Evolutionary conservation across 2,797 vertebrate genomes (phyloP).

Genomic region (Pipistrellus pygmaeus): DNA sequence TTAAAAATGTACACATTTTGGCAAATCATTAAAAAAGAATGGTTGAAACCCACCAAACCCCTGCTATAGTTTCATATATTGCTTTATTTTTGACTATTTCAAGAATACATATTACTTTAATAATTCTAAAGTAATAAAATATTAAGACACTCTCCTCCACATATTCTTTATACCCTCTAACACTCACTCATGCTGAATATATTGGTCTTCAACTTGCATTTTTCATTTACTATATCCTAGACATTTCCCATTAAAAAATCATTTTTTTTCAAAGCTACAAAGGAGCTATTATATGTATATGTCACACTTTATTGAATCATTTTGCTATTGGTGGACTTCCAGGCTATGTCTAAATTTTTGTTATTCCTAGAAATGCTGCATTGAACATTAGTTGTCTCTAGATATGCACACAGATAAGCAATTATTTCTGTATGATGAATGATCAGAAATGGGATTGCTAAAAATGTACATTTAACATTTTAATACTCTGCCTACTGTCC

Average conservation of each 20-base stretch:
- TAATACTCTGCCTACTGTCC: not conserved
- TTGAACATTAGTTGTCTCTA: not conserved
- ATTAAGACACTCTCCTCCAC: not conserved
- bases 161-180: not conserved
- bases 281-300: not conserved
- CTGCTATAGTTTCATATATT: not conserved
- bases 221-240: not conserved
- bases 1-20: constrained; percentile 3
- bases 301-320: not conserved
- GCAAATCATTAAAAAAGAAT: not conserved
- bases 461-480: constrained; percentile 22
- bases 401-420: not conserved
- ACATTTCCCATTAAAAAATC: not conserved
- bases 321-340: not conserved
- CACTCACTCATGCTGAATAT: not conserved
- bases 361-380: not conserved
- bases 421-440: constrained; percentile 34
- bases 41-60: not conserved
- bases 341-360: not conserved
- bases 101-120: constrained; percentile 37
- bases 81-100: constrained; percentile 30
- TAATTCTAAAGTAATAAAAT: constrained; percentile 39
- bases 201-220: constrained; percentile 6
- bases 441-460: not conserved
- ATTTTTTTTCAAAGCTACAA: not conserved